Base-by-base conservation (phyloP, 2,113 vertebrate genomes). In the Corythaixoides concolor region DNA sequence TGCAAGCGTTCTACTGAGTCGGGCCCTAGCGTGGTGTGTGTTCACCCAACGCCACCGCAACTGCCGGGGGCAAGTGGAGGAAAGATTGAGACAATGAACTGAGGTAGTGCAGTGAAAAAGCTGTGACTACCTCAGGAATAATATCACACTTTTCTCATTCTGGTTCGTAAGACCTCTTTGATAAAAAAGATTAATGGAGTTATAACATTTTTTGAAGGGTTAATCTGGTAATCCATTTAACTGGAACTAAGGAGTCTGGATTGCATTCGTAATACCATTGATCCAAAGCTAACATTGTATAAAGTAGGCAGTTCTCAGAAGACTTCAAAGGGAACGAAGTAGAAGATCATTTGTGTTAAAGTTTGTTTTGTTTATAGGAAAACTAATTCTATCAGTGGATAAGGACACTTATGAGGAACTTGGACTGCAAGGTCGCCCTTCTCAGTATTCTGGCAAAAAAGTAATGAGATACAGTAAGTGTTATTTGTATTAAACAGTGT, bases 371-470 rank as follows among this genome's bases (percentile, higher is more conserved):
- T 92, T 94, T 64, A 24, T 90, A 99, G 99, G 99, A 85, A 99
- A 98, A 62, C 97, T 99, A 82, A 97, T 98, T 96, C 95, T 99
- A 17, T 99, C 99, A 47, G 97, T 99, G 95, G 98, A 99, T 94
- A 99, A 99, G 95, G 99, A 99, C 95, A 99, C 99, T 3, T 99
- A 99, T 3, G 99, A 99, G 96, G 95, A 98, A 47, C 98, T 99
- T 96, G 99, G 99, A 50, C 95, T 99, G 47, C 98, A 99, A 59
- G 99, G 99, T 58, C 97, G 32, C 73, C 98, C 98, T 13, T 99
- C 99, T 49, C 97, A 43, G 32, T 99, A 98, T 97, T 98, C 98
- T 94, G 98, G 98, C 91, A 98, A 97, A 96, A 97, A 97, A 56
- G 68, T 62, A 12, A 91, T 98, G 98, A 98, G 98, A 98, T 99